Evolutionary conservation across 2,113 vertebrate genomes (phyloP).

Genomic region (Oreochromis spilurus): DNA sequence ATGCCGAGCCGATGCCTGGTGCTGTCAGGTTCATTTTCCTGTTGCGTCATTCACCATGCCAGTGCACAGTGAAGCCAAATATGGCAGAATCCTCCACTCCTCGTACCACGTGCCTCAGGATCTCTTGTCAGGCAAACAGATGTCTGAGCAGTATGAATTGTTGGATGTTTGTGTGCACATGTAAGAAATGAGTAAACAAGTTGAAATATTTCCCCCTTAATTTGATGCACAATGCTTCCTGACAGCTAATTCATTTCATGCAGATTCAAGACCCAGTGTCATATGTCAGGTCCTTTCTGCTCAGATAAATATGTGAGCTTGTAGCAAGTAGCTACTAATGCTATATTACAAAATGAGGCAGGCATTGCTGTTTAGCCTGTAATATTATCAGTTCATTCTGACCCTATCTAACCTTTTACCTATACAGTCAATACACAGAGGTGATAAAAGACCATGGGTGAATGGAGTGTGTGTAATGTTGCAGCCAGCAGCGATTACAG

Average conservation of each 20-base stretch:
- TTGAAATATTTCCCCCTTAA: constrained; percentile 65
- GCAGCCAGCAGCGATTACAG: constrained; percentile 63
- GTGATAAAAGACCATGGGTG: constrained; percentile 47
- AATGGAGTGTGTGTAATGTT: constrained; percentile 63
- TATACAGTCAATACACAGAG: constrained; percentile 43
- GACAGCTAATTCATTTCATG: constrained; percentile 62
- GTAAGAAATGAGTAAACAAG: constrained; percentile 61
- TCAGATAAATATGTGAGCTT: constrained; percentile 23
- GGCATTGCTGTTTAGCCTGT: constrained; percentile 25
- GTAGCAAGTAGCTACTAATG: constrained; percentile 14
- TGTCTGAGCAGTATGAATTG: constrained; percentile 44
- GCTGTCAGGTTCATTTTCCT: constrained; percentile 71
- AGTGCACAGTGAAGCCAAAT: constrained; percentile 46
- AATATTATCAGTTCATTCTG: constrained; percentile 39
- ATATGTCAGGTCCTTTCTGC: constrained; percentile 44
- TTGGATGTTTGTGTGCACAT: constrained; percentile 45
- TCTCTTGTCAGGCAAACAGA: constrained; percentile 64
- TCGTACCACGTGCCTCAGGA: constrained; percentile 33
- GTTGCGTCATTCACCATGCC: constrained; percentile 71
- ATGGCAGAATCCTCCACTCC: constrained; percentile 52
- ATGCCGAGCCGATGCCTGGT: constrained; percentile 49
- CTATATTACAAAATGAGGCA: background rate
- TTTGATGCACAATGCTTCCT: constrained; percentile 75
- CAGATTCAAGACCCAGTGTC: constrained; percentile 36
- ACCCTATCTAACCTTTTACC: constrained; percentile 50